Conservation (phyloP, 2,113 vertebrate species). For the Spizaetus ornatus region DNA sequence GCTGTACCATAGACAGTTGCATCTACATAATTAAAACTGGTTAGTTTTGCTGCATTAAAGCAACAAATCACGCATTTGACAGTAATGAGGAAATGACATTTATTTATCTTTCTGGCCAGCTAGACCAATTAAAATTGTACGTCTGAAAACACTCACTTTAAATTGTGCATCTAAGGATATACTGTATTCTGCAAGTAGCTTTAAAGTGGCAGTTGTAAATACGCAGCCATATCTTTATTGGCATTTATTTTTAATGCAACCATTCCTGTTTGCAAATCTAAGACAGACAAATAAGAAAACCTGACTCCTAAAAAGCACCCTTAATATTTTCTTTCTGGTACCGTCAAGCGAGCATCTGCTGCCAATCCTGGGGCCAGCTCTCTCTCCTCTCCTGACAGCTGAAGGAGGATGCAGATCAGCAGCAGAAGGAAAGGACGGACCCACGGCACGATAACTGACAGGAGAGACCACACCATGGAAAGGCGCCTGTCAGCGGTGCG, state of each 20-base stretch:
- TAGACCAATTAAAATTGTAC: background rate
- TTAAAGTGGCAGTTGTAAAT: background rate
- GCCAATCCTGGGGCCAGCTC: background rate
- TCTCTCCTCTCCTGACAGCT: background rate
- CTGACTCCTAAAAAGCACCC: background rate
- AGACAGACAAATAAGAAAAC: background rate
- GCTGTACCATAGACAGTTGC: background rate
- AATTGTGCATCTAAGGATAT: background rate
- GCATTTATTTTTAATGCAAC: background rate
- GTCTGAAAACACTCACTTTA: background rate
- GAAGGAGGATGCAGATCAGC: background rate
- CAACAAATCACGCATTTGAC: background rate
- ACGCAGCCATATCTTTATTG: background rate
- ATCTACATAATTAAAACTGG: background rate
- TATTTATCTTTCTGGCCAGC: slow-evolving; percentile 21
- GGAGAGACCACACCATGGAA: accelerated
- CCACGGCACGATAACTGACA: accelerated
- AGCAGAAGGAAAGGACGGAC: background rate
- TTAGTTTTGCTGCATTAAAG: slow-evolving; percentile 1
- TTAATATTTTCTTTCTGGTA: background rate
- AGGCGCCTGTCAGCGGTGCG: accelerated
- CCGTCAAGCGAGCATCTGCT: background rate
- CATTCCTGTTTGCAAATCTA: background rate
- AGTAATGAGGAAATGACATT: background rate
- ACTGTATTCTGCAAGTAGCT: background rate